Evolutionary conservation across 2,888 invertebrate genomes (phyloP), one percentile per base, ranked within the genome.

Genomic region (Stegophylla sp.): DNA sequence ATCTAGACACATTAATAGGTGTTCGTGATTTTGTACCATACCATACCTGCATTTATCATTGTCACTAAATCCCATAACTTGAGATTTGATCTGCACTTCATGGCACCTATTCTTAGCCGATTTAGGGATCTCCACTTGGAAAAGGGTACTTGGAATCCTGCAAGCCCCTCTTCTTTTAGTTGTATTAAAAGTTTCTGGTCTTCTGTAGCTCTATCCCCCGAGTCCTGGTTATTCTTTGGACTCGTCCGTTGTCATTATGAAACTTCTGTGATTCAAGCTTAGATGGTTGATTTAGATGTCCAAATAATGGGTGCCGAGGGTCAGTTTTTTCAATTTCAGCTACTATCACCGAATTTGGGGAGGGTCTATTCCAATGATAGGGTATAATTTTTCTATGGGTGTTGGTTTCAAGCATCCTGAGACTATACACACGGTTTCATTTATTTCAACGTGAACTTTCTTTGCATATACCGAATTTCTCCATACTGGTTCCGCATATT

Each of bases 201-300:
- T 63, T 34, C 61, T 34, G 34, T 34, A 63, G 61, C 34, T 63
- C 61, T 17, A 63, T 28, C n/a, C 61, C 17, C 34, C 17, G 61
- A 63, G 28, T 17, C 34, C 26, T 59, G 26, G 59, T 28, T 59
- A 12, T 20, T 43, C 63, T 34, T 28, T 4, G 17, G 15, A 48
- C 20, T 63, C 20, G 2, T 43, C 20, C 17, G 75, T 64, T 13
- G 15, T n/a, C 20, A 53, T 43, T 12, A 43, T 26, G 66, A 77
- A 26, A 48, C 77, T 77, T 64, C 45, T 67, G 43, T 20, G 77
- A 66, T n/a, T 77, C 20, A 20, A 76, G 76, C 26, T 67, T 20
- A 15, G 10, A 7, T 28, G 41, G 51, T 34, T 51, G 66, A 48
- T n/a, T 17, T 48, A 17, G 13, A 67, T 61, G 51, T 67, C n/a